phyloP scores from a whole-genome alignment of 1,140 invertebrate genomes.

The Lepidurus apus region DNA sequence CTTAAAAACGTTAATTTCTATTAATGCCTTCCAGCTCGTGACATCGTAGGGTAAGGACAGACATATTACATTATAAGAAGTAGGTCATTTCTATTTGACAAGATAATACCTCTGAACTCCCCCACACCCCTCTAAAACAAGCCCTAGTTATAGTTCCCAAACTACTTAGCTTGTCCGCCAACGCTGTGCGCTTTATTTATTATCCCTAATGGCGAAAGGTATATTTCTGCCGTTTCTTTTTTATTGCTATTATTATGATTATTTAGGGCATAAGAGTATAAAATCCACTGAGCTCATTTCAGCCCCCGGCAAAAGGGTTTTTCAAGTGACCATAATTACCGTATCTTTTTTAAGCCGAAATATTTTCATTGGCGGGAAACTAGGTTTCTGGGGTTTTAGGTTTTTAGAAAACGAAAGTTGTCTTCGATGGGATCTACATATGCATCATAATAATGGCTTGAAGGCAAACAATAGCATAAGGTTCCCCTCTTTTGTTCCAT shows the following conservation, averaged over 20 bases:
- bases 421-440: neutral
- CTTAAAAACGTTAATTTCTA: neutral
- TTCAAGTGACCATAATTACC: neutral
- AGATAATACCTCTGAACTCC: neutral
- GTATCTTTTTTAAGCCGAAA: neutral
- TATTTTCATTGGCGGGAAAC: neutral
- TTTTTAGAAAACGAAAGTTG: constrained; percentile 14
- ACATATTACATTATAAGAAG: neutral
- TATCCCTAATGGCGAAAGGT: neutral
- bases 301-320: neutral
- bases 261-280: neutral
- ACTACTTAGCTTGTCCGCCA: constrained; percentile 10
- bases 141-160: neutral
- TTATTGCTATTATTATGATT: neutral
- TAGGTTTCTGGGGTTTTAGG: neutral
- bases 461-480: neutral
- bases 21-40: neutral
- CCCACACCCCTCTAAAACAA: neutral
- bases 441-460: neutral
- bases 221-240: neutral
- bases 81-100: neutral
- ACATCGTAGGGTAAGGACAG: neutral
- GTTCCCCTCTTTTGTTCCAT: neutral
- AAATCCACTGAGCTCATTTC: neutral
- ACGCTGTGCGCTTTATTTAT: neutral